Conservation (phyloP, 2,888 invertebrate genomes). For the Apamea epomidion region DNA sequence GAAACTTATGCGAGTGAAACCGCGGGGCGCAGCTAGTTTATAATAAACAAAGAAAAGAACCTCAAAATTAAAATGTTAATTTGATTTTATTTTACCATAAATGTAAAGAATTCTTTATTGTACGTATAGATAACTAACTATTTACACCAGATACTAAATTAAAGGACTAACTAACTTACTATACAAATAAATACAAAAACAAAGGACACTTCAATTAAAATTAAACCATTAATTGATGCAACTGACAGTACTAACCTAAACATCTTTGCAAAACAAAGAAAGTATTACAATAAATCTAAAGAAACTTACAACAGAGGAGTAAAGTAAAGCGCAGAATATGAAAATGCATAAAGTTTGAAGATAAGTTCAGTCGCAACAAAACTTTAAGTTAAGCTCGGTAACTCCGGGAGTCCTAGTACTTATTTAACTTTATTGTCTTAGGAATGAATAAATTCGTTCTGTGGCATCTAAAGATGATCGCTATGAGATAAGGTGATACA, state of each 20-base stretch:
- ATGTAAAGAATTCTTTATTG: too few species aligned
- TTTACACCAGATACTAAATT: too few species aligned
- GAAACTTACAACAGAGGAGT: neutral
- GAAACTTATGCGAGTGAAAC: too few species aligned
- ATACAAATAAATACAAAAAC: too few species aligned
- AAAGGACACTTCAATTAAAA: too few species aligned
- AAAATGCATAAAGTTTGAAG: constrained; percentile 55
- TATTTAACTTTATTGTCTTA: constrained; percentile 68
- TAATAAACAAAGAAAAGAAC: neutral
- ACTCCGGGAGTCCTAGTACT: constrained; percentile 67
- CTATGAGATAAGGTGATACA: constrained; percentile 63
- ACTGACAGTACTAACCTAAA: neutral
- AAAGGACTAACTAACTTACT: too few species aligned
- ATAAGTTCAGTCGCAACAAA: constrained; percentile 59
- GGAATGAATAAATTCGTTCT: constrained; percentile 67
- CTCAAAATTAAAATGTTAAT: neutral
- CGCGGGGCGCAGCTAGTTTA: too few species aligned
- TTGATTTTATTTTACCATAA: too few species aligned
- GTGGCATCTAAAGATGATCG: constrained; percentile 68
- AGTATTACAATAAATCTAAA: neutral
- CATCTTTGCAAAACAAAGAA: neutral
- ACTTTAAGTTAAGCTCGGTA: constrained; percentile 51
- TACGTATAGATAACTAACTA: too few species aligned
- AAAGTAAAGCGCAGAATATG: constrained; percentile 34
- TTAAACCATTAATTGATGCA: neutral